Evolutionary conservation across 2,113 vertebrate genomes (phyloP), one percentile per base, ranked within the genome.

Genomic region (Periophthalmodon schlosseri): DNA sequence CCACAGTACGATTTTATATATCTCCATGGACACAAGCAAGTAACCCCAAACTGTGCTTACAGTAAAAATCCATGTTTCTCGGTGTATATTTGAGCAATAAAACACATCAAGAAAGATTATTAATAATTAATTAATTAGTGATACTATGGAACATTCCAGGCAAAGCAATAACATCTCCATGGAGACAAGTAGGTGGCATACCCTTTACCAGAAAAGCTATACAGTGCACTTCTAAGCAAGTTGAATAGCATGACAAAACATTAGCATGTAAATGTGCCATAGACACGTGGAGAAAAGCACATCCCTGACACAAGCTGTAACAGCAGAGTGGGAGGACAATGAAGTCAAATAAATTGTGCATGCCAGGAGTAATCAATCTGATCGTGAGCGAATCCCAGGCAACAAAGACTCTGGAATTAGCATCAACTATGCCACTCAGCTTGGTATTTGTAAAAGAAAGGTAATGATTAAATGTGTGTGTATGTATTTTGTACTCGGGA

Each of bases 351-450:
- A 81, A 91, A 92, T 87, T 87, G 88, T 81, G 84, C 84, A 82
- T 85, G 91, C 87, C 89, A 89, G 80, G 83, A 87, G 78, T 89
- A 85, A 92, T 91, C 90, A 91, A 89, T 91, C 82, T 91, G 77
- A 87, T 88, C 68, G 73, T 79, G 69, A 85, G 79, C 78, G 82
- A 87, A 85, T 86, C 58, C 67, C 77, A 76, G 83, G 70, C 76
- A 87, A 87, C 88, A 90, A 85, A 84, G 83, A 68, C 84, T 89
- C 67, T 69, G 69, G 64, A 79, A 70, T 71, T 66, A 70, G 79
- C 77, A 33, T 82, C 76, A 66, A 70, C 75, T 44, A 36, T 44
- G 68, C 68, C 80, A 24, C 54, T 78, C 44, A 70, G 73, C 80
- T 23, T 47, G 20, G 44, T 79, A 71, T 77, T 72, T 66, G 28